These are phyloP conservation scores for Eulemur rufifrons DNA, from an alignment of 2,113 vertebrate species.

Conservation along the genomic window DNA sequence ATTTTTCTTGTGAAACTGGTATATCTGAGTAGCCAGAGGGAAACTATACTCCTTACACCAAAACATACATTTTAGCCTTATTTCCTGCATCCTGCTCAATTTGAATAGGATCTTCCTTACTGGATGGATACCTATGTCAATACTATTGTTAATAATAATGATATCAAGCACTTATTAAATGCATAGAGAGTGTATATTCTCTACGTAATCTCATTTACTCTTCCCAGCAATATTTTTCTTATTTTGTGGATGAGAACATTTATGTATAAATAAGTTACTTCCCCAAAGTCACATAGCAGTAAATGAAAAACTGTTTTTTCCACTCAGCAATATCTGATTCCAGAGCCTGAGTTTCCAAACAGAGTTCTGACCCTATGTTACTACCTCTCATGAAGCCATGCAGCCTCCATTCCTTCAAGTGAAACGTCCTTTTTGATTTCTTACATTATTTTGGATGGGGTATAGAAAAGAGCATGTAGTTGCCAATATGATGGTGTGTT, in stretches of 20 bases:
- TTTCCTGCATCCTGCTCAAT: background rate
- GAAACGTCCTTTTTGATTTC: background rate
- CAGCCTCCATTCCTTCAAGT: background rate
- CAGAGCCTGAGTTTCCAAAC: background rate
- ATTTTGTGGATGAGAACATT: background rate
- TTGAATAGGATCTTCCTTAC: background rate
- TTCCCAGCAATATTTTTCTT: background rate
- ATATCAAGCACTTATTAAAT: background rate
- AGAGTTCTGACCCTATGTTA: background rate
- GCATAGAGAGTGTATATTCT: background rate
- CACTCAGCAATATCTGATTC: background rate
- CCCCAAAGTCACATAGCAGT: background rate
- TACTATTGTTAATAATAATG: background rate
- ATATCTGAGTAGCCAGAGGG: background rate
- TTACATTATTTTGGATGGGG: background rate
- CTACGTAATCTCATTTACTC: background rate
- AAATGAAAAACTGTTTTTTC: background rate
- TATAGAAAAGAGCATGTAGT: background rate
- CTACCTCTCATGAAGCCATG: background rate
- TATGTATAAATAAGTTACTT: background rate
- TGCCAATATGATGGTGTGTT: no score
- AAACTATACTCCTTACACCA: background rate
- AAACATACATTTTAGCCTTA: background rate
- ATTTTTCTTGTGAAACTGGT: background rate
- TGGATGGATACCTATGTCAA: background rate